Base-by-base conservation (phyloP, 2,888 invertebrate genomes). In the Harpalus rubripes region DNA sequence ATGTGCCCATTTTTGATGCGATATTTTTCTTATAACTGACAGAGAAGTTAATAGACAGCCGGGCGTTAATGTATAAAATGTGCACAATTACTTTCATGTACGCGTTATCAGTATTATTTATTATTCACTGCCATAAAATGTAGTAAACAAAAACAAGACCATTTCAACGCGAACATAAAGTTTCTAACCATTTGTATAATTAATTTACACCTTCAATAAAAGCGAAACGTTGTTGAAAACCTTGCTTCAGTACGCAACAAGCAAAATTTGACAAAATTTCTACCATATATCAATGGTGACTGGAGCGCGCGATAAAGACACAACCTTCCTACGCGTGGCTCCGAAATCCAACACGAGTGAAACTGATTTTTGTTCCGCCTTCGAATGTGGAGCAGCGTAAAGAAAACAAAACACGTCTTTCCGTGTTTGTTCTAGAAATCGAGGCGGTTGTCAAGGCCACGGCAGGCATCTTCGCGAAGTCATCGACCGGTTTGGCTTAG, bases 391-490 rank as follows among this genome's bases (percentile, higher is more conserved):
- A 84, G 74, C 84, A 84, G 16, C 61, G 61, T 26, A 80, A 80
- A 80, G 61, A 80, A 61, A 80, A 80, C 80, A 80, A 80, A 80
- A 80, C 59, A 61, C 39, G 68, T 83, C 44, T 84, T 76, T 84
- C 74, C 78, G 84, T 84, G 76, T 76, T 78, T 78, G 84, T 84
- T 63, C 76, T 78, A 76, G 84, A 84, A 84, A 84, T 84, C 84
- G 81, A 61, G 15, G 78, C 16, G 59, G 84, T 61, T 22, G 74
- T 78, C 84, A 84, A 84, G 84, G 84, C 63, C 84, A 59, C 41
- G 26, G 22, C 22, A 10, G 22, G 68, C 44, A 18, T n/a, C 44
- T 74, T 41, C 26, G 68, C 26, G 52, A 26, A 83, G 83, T 83
- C 83, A 83, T 76, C 76, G 83, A 83, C 83, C 83, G 83, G 83